Evolutionary conservation across 2,797 vertebrate species (phyloP), one percentile per base, ranked within the genome.

Genomic region (Mormyrus hasselquistii): DNA sequence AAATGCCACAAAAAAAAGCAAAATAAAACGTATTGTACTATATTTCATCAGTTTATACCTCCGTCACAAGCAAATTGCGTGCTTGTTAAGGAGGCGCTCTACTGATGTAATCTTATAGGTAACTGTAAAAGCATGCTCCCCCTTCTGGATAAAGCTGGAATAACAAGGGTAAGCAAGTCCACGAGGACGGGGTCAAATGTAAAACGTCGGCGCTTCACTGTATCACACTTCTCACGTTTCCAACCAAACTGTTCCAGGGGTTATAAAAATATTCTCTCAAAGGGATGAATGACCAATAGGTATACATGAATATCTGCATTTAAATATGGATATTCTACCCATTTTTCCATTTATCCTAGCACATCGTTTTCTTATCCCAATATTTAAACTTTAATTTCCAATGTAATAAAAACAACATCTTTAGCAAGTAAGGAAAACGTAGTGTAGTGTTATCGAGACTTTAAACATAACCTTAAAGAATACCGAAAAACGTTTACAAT

Each of bases 161-260:
- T 91, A 93, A 93, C 95, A 96, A 96, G 95, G 95, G 96, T 96
- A 96, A 96, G 92, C 94, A 93, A 96, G 95, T 96, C 93, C 95
- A 96, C 93, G 92, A 87, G 73, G 41, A 89, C 73, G 19, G 25
- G 69, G 41, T 79, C 76, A 79, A 79, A 79, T 79, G 76, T 79
- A 79, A 79, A 79, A 79, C 76, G 41, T 79, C 76, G 83, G 49
- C 12, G 25, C 49, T 86, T 29, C 83, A 34, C 83, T 50, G 49
- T 34, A 53, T 34, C 83, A 85, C 83, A 85, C 79, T 50, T 44
- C 79, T 44, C 41, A 50, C 79, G 41, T 83, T 49, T 84, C 82
- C 9, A 50, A 49, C 50, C 83, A 12, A 86, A 52, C 50, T 86
- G 83, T 86, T 29, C 50, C 49, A 25, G 1, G 47, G 50, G 12